Evolutionary conservation across 2,888 invertebrate species (phyloP).

Genomic region (Andricus quercusramuli): DNA sequence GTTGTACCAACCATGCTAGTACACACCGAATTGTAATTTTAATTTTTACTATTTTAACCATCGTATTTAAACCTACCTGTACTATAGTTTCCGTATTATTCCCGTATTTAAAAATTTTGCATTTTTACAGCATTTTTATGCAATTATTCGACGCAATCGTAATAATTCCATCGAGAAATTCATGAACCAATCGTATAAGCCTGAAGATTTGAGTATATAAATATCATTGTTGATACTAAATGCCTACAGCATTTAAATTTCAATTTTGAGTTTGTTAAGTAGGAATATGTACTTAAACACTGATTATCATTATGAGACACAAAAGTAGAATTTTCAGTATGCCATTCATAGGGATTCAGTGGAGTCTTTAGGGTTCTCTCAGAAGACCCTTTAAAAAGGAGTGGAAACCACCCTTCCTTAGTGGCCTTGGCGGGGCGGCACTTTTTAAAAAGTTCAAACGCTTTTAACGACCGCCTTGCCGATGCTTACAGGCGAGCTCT

Average conservation of each 20-base stretch:
- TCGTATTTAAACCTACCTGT: slow-evolving; percentile 24
- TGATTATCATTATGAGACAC: neutral
- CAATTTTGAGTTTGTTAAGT: neutral
- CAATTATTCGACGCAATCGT: neutral
- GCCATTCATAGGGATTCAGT: neutral
- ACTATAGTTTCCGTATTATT: slow-evolving; percentile 6
- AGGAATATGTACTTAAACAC: no score
- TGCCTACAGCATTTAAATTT: neutral
- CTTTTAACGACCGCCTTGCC: slow-evolving; percentile 51
- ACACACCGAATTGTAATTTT: neutral
- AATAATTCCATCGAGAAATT: neutral
- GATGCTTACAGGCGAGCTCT: slow-evolving; percentile 42
- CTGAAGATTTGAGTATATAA: neutral
- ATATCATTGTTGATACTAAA: neutral
- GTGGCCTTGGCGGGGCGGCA: slow-evolving; percentile 42
- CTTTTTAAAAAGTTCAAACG: slow-evolving; percentile 52
- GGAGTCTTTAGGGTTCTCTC: slow-evolving; percentile 40
- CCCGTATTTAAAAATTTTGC: slow-evolving; percentile 20
- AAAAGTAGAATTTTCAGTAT: slow-evolving; percentile 17
- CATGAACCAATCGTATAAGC: slow-evolving; percentile 13
- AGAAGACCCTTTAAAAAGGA: slow-evolving; percentile 20
- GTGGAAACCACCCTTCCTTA: slow-evolving; percentile 20
- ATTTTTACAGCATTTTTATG: slow-evolving; percentile 21
- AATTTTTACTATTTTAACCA: slow-evolving; percentile 2
- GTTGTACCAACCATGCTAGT: slow-evolving; percentile 18